Conservation (phyloP, 2,797 vertebrate genomes). For the Chanos chanos region DNA sequence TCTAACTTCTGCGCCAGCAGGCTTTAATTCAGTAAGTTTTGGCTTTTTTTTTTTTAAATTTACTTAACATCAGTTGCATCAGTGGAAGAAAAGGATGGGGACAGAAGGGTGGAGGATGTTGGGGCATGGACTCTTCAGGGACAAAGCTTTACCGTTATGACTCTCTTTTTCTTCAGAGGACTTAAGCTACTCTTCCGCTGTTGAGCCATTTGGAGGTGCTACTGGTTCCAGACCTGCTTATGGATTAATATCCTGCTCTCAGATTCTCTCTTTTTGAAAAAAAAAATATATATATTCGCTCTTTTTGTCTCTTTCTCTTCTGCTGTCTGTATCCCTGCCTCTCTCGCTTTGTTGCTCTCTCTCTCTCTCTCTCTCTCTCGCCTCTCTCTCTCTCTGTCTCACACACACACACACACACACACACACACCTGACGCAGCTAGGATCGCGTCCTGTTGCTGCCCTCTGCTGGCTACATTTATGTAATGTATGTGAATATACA, state of each 20-base stretch:
- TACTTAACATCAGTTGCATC: slow-evolving; percentile 15
- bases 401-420: neutral
- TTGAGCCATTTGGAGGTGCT: slow-evolving; percentile 26
- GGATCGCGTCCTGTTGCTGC: slow-evolving; percentile 18
- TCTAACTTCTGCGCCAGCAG: slow-evolving; percentile 26
- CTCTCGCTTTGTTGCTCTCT: too few relatives aligned
- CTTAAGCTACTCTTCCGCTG: slow-evolving; percentile 23
- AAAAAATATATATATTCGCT: slow-evolving; percentile 5
- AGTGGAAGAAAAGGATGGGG: neutral
- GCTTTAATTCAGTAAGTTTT: slow-evolving; percentile 49
- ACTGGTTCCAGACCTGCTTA: neutral
- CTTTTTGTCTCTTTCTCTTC: slow-evolving; percentile 3
- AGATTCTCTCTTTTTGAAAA: neutral
- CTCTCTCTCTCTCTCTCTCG: neutral
- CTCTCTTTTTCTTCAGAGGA: slow-evolving; percentile 10
- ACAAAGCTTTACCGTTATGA: slow-evolving; percentile 6
- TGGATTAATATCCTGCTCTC: neutral
- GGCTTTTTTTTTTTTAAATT: slow-evolving; percentile 33
- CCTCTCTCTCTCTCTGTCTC: neutral
- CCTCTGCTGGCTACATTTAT: slow-evolving; percentile 27
- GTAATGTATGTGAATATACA: slow-evolving; percentile 23
- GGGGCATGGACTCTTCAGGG: slow-evolving; percentile 6
- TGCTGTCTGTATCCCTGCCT: neutral
- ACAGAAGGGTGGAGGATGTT: slow-evolving; percentile 23
- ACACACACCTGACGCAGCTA: slow-evolving; percentile 13